Percentiles rank a stretch among this genome's conserved stretches.
Evolutionary conservation across 2,888 invertebrate genomes (phyloP).

Genomic region (Pelosia muscerda): DNA sequence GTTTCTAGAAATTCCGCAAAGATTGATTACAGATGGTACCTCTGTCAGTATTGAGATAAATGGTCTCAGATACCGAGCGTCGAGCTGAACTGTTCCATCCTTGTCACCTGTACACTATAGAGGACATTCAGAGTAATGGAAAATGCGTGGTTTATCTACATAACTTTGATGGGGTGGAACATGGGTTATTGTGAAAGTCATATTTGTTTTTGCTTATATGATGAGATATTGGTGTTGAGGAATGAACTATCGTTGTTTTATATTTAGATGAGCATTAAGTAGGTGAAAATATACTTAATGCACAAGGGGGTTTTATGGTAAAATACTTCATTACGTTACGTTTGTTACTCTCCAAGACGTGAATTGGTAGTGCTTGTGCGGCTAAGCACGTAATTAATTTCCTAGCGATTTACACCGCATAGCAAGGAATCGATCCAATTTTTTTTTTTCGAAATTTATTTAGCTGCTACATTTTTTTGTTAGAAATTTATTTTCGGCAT

Average conservation of each 20-base stretch:
- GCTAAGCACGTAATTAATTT: too few relatives aligned
- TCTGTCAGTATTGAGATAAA: constrained; percentile 42
- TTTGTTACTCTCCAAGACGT: too few relatives aligned
- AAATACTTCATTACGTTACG: too few relatives aligned
- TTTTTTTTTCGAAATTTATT: too few relatives aligned
- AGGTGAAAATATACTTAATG: too few relatives aligned
- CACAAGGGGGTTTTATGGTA: too few relatives aligned
- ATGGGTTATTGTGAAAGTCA: not conserved
- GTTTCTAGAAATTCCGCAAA: constrained; percentile 16
- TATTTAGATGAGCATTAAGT: too few relatives aligned
- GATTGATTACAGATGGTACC: constrained; percentile 34
- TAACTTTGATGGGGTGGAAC: not conserved
- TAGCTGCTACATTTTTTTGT: too few relatives aligned
- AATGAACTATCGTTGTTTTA: not conserved
- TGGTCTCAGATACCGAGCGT: constrained; percentile 23
- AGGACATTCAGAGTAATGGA: constrained; percentile 1
- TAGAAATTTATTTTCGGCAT: too few relatives aligned
- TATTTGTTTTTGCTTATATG: not conserved
- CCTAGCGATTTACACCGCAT: too few relatives aligned
- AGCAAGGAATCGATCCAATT: too few relatives aligned
- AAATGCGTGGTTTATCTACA: constrained; percentile 11
- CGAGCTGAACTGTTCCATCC: constrained; percentile 21
- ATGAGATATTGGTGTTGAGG: not conserved
- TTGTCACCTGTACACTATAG: constrained; percentile 18
- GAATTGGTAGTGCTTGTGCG: too few relatives aligned